Base-by-base conservation (phyloP, 2,888 invertebrate species). In the Anodontia alba region DNA sequence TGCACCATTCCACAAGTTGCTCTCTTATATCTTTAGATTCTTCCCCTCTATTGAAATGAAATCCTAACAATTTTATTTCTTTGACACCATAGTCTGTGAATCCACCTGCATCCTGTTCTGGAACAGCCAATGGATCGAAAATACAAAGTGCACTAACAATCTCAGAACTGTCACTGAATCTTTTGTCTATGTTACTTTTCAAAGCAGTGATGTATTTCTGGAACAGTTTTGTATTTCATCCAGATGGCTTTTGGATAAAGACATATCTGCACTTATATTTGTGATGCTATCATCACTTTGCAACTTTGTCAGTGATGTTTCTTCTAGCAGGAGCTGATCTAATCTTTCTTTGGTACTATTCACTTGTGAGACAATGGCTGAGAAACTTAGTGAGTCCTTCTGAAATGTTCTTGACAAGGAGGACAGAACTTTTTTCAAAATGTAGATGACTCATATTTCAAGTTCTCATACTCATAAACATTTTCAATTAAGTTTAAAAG, bases 331-430 rank as follows among this genome's bases (percentile, higher is more conserved):
- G 0, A 80, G n/a, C 2, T 20, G 12, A 10, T 62, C 29, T 17
- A 79, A 51, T 23, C 36, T 70, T 1, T 70, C 75, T 29, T 74
- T 70, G 20, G 76, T 71, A 3, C 0, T n/a, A 23, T 71, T 54
- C 3, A 83, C 38, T 0, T 17, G 5, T 3, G 83, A 77, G 23
- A 54, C 17, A 20, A 83, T 77, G 8, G 69, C 5, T 29, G 75
- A 33, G 57, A 74, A 80, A 43, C 33, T 72, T 12, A 83, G 38
- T 15, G 71, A 51, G 10, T 43, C 81, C 51, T 36, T 57, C 57
- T 84, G 84, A 49, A 87, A 87, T 8, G 26, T 33, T 38, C 36
- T 76, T 20, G 79, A 81, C 12, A 87, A 70, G 17, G 54, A 23
- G 20, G 78, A 66, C 3, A 87, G 73, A 3, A 79, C 66, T 17